Evolutionary conservation across 2,113 vertebrate genomes (phyloP).

Genomic region (Casuarius casuarius): DNA sequence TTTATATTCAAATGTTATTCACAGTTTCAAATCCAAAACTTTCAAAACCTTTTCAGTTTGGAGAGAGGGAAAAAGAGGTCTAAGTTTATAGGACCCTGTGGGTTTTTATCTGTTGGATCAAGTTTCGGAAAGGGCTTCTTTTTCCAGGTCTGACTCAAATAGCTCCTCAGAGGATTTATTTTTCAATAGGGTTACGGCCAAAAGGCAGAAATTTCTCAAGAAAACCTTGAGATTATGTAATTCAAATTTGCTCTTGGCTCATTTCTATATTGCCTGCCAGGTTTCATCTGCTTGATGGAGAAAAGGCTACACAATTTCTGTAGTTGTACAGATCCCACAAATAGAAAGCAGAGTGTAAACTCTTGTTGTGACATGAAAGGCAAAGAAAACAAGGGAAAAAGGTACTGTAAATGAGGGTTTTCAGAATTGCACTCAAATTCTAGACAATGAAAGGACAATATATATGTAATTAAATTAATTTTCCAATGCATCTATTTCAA

Average conservation of each 20-base stretch:
- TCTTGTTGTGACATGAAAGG: not conserved
- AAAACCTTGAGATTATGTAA: not conserved
- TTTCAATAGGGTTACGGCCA: not conserved
- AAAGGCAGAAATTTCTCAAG: not conserved
- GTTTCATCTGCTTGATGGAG: not conserved
- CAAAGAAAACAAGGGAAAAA: not conserved
- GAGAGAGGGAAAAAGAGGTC: not conserved
- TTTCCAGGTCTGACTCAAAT: not conserved
- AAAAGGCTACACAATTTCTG: not conserved
- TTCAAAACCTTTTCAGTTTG: not conserved
- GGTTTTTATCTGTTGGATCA: not conserved
- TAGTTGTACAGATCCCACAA: not conserved
- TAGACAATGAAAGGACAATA: not conserved
- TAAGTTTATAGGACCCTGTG: not conserved
- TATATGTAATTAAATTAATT: constrained; percentile 40
- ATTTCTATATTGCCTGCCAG: not conserved
- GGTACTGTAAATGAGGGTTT: not conserved
- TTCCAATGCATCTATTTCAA: constrained; percentile 20
- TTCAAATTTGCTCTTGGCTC: not conserved
- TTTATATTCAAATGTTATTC: not conserved
- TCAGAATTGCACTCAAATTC: not conserved
- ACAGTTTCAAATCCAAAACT: not conserved
- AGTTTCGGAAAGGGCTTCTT: not conserved
- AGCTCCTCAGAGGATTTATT: not conserved
- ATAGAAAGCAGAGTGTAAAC: not conserved